phyloP scores from a whole-genome alignment of 2,797 vertebrate genomes.

The Huso huso region DNA sequence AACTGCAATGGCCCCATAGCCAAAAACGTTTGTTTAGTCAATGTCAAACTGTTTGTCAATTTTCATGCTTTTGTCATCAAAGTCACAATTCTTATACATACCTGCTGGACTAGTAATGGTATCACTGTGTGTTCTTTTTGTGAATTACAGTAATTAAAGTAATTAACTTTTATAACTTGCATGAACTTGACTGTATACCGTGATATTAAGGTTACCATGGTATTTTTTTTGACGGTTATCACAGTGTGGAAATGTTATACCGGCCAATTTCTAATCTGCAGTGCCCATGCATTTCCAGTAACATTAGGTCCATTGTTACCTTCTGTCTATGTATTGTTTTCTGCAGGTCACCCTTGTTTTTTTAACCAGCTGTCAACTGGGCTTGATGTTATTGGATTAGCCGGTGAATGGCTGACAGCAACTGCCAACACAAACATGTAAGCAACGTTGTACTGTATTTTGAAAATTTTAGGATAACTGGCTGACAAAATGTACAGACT shows the following conservation, averaged over 20 bases:
- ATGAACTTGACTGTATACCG: too few relatives aligned
- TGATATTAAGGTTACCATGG: too few relatives aligned
- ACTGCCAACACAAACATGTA: slow-evolving; percentile 57
- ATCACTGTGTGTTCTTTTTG: too few relatives aligned
- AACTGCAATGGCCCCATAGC: too few relatives aligned
- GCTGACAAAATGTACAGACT: not conserved
- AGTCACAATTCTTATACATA: too few relatives aligned
- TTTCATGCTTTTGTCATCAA: too few relatives aligned
- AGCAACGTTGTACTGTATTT: slow-evolving; percentile 7
- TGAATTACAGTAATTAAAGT: too few relatives aligned
- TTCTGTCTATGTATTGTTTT: slow-evolving; percentile 1
- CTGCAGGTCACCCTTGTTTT: slow-evolving; percentile 45
- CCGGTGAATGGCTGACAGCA: slow-evolving; percentile 57
- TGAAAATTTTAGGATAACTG: not conserved
- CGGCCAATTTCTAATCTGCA: slow-evolving; percentile 19
- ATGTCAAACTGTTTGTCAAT: too few relatives aligned
- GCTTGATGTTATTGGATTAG: slow-evolving; percentile 50
- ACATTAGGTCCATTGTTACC: not conserved
- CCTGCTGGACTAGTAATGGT: too few relatives aligned
- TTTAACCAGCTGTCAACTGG: slow-evolving; percentile 60
- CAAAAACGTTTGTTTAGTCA: too few relatives aligned
- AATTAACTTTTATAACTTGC: too few relatives aligned
- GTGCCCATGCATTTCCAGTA: slow-evolving; percentile 8
- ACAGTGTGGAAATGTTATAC: slow-evolving; percentile 10
- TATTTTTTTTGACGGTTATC: slow-evolving; percentile 8